Conservation (phyloP, 2,113 vertebrate species). For the Merops nubicus region DNA sequence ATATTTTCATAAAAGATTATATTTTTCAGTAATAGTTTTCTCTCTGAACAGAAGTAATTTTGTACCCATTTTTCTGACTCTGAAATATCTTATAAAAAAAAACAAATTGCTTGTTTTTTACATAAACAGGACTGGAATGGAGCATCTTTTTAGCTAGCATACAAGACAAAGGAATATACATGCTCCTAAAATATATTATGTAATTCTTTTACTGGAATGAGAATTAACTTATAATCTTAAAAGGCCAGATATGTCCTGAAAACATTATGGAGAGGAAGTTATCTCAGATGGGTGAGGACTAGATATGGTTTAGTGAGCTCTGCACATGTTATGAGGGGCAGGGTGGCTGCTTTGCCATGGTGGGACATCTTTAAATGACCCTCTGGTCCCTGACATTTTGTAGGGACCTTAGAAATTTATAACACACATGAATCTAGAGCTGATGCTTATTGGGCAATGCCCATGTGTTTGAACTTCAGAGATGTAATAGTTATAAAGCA, state of each 20-base stretch:
- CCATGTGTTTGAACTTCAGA: neutral
- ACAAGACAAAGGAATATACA: neutral
- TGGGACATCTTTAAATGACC: neutral
- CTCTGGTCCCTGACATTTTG: neutral
- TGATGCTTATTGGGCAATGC: neutral
- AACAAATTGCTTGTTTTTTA: neutral
- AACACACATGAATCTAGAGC: neutral
- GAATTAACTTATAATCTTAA: neutral
- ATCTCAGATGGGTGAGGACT: neutral
- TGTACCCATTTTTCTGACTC: neutral
- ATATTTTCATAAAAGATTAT: neutral
- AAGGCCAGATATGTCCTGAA: neutral
- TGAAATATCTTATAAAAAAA: neutral
- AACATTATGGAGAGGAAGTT: neutral
- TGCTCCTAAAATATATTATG: neutral
- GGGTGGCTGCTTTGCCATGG: neutral
- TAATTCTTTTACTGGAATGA: neutral
- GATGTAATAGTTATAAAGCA: neutral
- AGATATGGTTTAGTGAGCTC: neutral
- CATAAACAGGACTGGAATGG: neutral
- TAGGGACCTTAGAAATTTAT: neutral
- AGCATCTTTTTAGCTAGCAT: neutral
- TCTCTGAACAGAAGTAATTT: neutral
- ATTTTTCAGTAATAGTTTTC: conserved; percentile 9
- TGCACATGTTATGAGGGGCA: neutral